phyloP scores from a whole-genome alignment of 2,113 vertebrate species.

The Pseudopodoces humilis region DNA sequence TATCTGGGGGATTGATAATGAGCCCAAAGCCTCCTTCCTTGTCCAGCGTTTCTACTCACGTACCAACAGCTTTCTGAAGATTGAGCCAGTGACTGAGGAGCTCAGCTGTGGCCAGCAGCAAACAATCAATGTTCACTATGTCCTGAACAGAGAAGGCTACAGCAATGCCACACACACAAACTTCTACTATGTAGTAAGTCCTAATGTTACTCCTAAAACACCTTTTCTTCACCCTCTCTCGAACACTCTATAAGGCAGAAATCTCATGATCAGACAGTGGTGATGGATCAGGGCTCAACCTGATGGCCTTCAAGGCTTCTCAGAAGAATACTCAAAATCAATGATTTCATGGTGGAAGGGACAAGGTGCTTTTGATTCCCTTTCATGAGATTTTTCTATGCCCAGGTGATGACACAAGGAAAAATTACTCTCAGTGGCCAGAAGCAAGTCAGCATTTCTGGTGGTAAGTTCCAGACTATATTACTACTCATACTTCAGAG shows the following conservation, averaged over 20 bases:
- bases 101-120: constrained; percentile 63
- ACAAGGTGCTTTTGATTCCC: neutral
- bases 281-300: neutral
- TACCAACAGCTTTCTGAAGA: constrained; percentile 71
- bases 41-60: constrained; percentile 70
- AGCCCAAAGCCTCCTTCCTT: neutral
- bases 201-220: neutral
- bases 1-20: constrained; percentile 2
- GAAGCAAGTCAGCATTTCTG: constrained; percentile 51
- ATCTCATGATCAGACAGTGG: neutral
- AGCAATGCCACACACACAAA: neutral
- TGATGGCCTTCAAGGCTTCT: neutral
- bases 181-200: constrained; percentile 73
- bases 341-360: neutral
- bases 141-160: constrained; percentile 54
- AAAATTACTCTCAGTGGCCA: constrained; percentile 69
- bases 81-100: constrained; percentile 24
- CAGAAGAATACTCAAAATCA: neutral
- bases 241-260: neutral
- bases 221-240: neutral
- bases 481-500: neutral
- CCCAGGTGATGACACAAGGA: constrained; percentile 78
- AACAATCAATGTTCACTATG: constrained; percentile 22
- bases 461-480: constrained; percentile 12
- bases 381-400: neutral